Percentiles rank a stretch among this genome's conserved stretches.
These are phyloP conservation scores for Drosophila azteca DNA, from an alignment of 1,140 invertebrate species.

Conservation along the genomic window DNA sequence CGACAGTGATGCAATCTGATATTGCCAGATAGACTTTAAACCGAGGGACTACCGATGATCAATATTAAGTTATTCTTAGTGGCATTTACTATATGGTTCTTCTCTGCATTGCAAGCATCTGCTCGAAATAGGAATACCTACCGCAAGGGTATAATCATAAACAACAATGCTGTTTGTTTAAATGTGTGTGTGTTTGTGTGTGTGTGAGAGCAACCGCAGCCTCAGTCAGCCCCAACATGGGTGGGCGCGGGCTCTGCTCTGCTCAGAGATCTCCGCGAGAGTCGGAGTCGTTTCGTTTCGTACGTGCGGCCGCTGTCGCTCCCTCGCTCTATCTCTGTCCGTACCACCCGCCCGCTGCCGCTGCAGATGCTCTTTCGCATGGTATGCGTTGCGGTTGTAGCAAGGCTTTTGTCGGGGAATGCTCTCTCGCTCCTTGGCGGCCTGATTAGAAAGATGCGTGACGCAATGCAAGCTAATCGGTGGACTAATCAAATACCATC, in stretches of 20 bases:
- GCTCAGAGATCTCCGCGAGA: conserved; percentile 28
- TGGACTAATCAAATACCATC: no score
- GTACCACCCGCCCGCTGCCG: conserved; percentile 2
- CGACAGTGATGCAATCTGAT: no score
- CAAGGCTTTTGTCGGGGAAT: not conserved
- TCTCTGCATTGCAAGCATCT: no score
- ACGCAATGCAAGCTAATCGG: conserved; percentile 7
- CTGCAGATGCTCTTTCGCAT: conserved; percentile 38
- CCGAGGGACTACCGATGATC: no score
- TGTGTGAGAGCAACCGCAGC: conserved; percentile 1
- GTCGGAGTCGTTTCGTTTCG: conserved; percentile 51
- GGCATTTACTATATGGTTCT: no score
- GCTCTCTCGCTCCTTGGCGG: not conserved
- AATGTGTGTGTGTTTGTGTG: conserved; percentile 18
- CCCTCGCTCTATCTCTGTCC: conserved; percentile 13
- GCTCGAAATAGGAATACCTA: no score
- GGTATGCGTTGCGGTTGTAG: not conserved
- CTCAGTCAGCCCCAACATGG: conserved; percentile 37
- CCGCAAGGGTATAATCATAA: conserved; percentile 12
- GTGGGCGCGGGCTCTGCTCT: conserved; percentile 30
- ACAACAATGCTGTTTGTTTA: conserved; percentile 19
- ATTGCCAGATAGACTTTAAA: no score
- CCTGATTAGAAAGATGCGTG: conserved; percentile 24
- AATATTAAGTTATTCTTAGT: no score
- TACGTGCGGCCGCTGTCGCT: conserved; percentile 42